Conservation (phyloP, 2,888 invertebrate species). For the Protodeltote pygarga region DNA sequence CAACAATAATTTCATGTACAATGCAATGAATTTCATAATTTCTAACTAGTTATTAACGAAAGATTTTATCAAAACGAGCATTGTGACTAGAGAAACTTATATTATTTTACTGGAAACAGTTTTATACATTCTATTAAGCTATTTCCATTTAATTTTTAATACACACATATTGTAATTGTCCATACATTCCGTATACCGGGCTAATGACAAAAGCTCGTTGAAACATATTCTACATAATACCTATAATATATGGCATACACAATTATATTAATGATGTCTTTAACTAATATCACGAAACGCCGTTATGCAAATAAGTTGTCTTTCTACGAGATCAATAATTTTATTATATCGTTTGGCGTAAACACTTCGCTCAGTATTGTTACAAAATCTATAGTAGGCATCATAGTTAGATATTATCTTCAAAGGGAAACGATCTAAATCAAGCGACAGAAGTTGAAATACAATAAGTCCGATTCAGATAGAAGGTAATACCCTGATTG, state of each 20-base stretch:
- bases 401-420: constrained; percentile 25
- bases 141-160: constrained; percentile 60
- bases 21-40: constrained; percentile 60
- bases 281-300: constrained; percentile 72
- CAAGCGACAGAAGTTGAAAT: constrained; percentile 40
- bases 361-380: constrained; percentile 40
- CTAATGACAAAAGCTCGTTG: constrained; percentile 84
- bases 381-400: constrained; percentile 44
- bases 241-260: constrained; percentile 68
- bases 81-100: constrained; percentile 65
- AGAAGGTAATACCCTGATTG: constrained; percentile 60
- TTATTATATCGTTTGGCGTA: constrained; percentile 38
- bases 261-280: constrained; percentile 57
- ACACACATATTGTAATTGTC: constrained; percentile 58
- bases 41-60: constrained; percentile 42
- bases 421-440: constrained; percentile 35
- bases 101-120: constrained; percentile 53
- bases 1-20: constrained; percentile 53
- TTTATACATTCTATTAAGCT: constrained; percentile 65
- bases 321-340: constrained; percentile 63
- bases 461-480: constrained; percentile 37
- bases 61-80: constrained; percentile 46
- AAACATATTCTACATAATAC: constrained; percentile 77
- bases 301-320: constrained; percentile 64
- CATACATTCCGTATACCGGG: constrained; percentile 76